Base-by-base conservation (phyloP, 2,797 vertebrate genomes). In the Gambelia wislizenii region DNA sequence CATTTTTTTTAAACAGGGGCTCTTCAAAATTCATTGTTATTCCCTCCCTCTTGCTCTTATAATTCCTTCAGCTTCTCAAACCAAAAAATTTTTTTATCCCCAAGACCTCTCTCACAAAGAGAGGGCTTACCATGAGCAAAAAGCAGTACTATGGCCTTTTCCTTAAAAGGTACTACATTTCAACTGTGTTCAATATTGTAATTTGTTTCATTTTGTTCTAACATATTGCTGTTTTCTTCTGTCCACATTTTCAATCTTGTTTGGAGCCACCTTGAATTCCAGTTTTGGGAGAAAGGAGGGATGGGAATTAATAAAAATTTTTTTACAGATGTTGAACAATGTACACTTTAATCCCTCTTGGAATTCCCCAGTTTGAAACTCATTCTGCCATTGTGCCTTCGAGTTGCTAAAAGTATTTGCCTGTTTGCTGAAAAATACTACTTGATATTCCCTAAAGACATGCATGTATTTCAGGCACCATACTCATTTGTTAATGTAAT, bases 401-500 rank as follows among this genome's bases (percentile, higher is more conserved):
- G 22, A 79, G n/a, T 44, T 69, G 22, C 25, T 79, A 30, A 86
- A 78, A 20, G 44, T 80, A 25, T 42, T 52, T 86, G 79, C 69
- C 8, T 18, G 22, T 42, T 42, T 79, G 44, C 76, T 86, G 75
- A 67, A 79, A 78, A 80, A 80, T 42, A 79, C 61, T 52, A n/a
- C 36, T 79, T 69, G 47, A 39, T 27, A 61, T 44, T 79, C n/a
- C 52, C 47, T 20, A 69, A 86, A 69, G 59, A 54, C 16, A 1
- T 70, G 54, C 39, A 39, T 42, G 75, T 52, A 67, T 52, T 52
- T 88, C 77, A 25, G 18, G 16, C 2, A 74, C 13, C 22, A 52
- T 75, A 52, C 42, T 59, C 79, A 36, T 82, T 82, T 87, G 25
- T 85, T 82, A 56, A 80, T 80, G 13, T 72, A 69, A 87, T 33